Evolutionary conservation across 1,140 invertebrate genomes (phyloP).

Genomic region (Calliopsis andreniformis): DNA sequence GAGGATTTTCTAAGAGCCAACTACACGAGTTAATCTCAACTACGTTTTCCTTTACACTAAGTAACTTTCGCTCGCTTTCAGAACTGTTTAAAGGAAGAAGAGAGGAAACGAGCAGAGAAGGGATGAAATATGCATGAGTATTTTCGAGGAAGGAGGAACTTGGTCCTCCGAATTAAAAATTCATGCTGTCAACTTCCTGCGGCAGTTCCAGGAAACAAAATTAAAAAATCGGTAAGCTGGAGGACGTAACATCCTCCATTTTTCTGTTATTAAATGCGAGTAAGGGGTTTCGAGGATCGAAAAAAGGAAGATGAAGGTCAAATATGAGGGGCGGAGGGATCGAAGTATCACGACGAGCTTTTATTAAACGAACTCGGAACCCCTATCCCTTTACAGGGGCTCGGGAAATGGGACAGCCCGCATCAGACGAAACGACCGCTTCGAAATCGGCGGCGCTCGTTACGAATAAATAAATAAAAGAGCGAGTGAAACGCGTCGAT

Average conservation of each 20-base stretch:
- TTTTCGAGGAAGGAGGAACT: neutral
- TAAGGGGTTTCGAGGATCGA: too few species aligned
- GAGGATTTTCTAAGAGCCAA: too few species aligned
- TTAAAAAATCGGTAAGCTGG: too few species aligned
- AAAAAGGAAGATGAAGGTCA: too few species aligned
- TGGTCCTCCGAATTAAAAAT: neutral
- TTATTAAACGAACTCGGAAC: neutral
- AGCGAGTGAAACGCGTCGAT: conserved; percentile 7
- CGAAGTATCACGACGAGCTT: neutral
- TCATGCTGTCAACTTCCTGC: neutral
- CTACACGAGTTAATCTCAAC: neutral
- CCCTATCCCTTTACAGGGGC: neutral
- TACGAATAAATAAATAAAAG: conserved; percentile 46
- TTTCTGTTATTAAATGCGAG: too few species aligned
- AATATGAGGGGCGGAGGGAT: too few species aligned
- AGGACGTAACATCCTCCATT: too few species aligned
- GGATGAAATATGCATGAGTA: neutral
- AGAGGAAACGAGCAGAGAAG: neutral
- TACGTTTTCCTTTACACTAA: neutral
- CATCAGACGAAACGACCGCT: conserved; percentile 21
- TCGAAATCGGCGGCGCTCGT: conserved; percentile 32
- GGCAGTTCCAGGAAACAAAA: neutral
- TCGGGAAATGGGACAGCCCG: conserved; percentile 3
- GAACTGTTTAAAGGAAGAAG: neutral
- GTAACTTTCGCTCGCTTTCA: too few species aligned